Base-by-base conservation (phyloP, 2,888 invertebrate genomes). In the Hermaeophaga mercurialis region DNA sequence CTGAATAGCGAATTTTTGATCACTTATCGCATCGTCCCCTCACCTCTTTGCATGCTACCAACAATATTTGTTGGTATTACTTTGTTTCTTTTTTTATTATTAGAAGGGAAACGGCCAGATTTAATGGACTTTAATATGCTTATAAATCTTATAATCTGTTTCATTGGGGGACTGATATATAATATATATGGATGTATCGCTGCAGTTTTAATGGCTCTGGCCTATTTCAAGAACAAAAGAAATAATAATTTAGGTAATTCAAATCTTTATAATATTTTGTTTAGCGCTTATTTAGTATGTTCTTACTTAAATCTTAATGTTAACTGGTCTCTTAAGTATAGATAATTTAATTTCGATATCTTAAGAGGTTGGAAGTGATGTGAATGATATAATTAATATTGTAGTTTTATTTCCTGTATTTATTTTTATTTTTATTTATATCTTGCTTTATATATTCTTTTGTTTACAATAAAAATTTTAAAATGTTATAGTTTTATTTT, bases 71-170 rank as follows among this genome's bases (percentile, higher is more conserved):
- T 65, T 15, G 54, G 66, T 8, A 19, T 58, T 5, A 63, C 66
- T 2, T 50, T 65, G 9, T 8, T 62, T 6, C 48, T 65, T 46
- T 68, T 61, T 28, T 48, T 65, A 9, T 18, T 64, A 6, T 44
- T 60, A 36, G 66, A 68, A 47, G 65, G 61, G 28, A 61, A 58
- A 54, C 54, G 69, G 19, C 63, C 62, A 48, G 69, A 69, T 48
- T 45, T 69, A 6, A 66, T 65, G 4, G 69, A 69, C 44, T 46
- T 69, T 17, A 66, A 63, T 1, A 33, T 68, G 19, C 60, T 68
- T 24, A 46, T 53, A 4, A 65, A 62, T 31, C 11, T 57, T 9
- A 19, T 48, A n/a, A 49, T 54, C 0, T 54, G 50, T 6, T 11
- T 26, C 0, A 34, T 55, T 3, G 38, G 44, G 1, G 58, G 58